Evolutionary conservation across 2,888 invertebrate genomes (phyloP).

Genomic region (Synergus laeviventris): DNA sequence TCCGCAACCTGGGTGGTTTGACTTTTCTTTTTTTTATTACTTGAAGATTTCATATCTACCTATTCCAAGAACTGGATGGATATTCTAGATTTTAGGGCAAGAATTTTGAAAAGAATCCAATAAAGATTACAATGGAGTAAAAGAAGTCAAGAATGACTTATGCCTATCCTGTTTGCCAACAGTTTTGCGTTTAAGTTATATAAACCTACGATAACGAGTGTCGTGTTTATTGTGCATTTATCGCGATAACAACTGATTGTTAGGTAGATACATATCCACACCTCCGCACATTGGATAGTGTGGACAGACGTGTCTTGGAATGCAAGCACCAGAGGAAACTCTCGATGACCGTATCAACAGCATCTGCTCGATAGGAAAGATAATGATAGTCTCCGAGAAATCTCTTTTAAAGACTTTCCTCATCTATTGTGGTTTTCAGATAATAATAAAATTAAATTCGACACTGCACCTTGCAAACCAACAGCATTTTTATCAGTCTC

Average conservation of each 20-base stretch:
- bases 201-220: neutral
- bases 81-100: neutral
- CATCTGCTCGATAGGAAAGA: conserved; percentile 8
- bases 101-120: neutral
- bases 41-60: neutral
- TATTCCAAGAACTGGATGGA: neutral
- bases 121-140: neutral
- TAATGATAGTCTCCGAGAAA: neutral
- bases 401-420: neutral
- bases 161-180: neutral
- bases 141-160: neutral
- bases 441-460: neutral
- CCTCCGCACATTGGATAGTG: neutral
- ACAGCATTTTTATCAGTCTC: neutral
- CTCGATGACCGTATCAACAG: neutral
- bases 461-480: neutral
- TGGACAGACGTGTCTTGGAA: neutral
- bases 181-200: neutral
- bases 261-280: neutral
- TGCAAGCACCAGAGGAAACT: neutral
- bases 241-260: neutral
- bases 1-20: neutral
- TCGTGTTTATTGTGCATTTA: neutral
- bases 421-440: neutral
- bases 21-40: neutral